These are phyloP conservation scores for Cochlearius cochlearius DNA, from an alignment of 2,113 vertebrate species.

Conservation along the genomic window DNA sequence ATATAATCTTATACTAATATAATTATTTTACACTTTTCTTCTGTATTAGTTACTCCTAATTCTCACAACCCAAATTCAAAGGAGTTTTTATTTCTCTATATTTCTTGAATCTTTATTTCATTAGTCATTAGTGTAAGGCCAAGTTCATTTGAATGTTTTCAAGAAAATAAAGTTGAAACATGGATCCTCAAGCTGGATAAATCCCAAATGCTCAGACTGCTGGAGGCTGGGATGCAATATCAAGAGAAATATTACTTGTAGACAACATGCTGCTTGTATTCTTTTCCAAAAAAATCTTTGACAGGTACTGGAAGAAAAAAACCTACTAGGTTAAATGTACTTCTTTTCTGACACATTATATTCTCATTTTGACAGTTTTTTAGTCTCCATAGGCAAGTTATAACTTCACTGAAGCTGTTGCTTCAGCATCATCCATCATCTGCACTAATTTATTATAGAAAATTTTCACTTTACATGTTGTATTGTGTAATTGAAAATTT, in stretches of 20 bases:
- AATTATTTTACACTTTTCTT: neutral
- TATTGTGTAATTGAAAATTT: neutral
- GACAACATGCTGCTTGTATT: neutral
- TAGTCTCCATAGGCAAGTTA: neutral
- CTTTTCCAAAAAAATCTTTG: neutral
- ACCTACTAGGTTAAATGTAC: neutral
- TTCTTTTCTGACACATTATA: accelerated
- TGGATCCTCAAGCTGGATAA: neutral
- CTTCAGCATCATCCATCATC: neutral
- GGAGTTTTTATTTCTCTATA: neutral
- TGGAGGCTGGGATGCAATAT: neutral
- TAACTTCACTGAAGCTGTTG: neutral
- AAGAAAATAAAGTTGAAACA: neutral
- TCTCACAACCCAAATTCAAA: neutral
- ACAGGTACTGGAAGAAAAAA: neutral
- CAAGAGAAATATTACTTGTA: neutral
- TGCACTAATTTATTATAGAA: neutral
- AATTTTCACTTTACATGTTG: neutral
- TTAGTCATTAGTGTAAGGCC: neutral
- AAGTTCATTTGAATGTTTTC: neutral
- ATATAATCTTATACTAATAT: neutral
- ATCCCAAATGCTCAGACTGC: neutral
- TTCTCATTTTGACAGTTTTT: neutral
- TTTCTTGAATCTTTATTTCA: neutral
- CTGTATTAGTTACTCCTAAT: neutral